Evolutionary conservation across 2,888 invertebrate species (phyloP).

Genomic region (Campaea margaritaria): DNA sequence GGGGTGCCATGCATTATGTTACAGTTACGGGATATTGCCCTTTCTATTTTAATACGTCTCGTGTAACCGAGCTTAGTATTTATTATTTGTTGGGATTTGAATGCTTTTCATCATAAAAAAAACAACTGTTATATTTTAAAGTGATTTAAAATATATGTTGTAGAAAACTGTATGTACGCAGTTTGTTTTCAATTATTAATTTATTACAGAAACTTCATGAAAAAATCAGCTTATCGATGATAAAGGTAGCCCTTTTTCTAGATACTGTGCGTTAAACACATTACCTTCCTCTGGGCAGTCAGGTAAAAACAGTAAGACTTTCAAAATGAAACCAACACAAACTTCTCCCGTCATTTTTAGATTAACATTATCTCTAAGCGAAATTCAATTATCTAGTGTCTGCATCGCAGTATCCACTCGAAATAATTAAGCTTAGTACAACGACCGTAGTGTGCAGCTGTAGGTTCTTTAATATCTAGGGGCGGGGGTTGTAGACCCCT

Average conservation of each 20-base stretch:
- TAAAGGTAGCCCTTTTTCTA: too few species aligned
- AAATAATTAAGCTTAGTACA: conserved; percentile 34
- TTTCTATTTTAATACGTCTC: conserved; percentile 43
- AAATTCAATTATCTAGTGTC: conserved; percentile 38
- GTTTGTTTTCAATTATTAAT: too few species aligned
- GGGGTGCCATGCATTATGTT: conserved; percentile 46
- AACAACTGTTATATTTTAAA: too few species aligned
- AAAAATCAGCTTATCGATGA: too few species aligned
- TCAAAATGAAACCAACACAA: background rate
- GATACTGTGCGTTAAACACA: background rate
- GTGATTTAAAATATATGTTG: too few species aligned
- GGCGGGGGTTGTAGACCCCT: background rate
- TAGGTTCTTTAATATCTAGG: conserved; percentile 37
- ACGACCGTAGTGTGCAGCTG: conserved; percentile 38
- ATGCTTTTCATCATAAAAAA: too few species aligned
- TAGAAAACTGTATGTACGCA: too few species aligned
- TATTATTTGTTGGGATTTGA: background rate
- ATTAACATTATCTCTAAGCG: conserved; percentile 17
- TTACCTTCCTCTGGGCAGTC: too few species aligned
- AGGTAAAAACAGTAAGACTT: background rate
- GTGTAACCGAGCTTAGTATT: conserved; percentile 27
- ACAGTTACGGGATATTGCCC: conserved; percentile 45
- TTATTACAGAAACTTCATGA: background rate
- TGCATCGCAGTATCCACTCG: conserved; percentile 25
- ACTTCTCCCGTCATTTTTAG: background rate